phyloP scores from a whole-genome alignment of 2,113 vertebrate species.

The Sylvilagus bachmani region DNA sequence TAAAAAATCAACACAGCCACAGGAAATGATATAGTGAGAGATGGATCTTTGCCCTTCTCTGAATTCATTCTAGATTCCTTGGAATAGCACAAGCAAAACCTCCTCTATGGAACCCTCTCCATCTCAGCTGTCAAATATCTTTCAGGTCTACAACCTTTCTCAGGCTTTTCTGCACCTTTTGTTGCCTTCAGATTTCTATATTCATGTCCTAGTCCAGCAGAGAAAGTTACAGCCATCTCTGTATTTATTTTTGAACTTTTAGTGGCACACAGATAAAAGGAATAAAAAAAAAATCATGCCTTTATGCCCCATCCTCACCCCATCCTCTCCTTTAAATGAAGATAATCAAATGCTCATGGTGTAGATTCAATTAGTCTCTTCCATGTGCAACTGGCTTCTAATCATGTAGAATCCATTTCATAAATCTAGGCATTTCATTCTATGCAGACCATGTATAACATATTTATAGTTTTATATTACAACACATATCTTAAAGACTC shows the following conservation, averaged over 20 bases:
- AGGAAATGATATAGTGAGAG: neutral
- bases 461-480: constrained; percentile 68
- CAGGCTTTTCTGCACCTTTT: neutral
- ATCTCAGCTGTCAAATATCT: neutral
- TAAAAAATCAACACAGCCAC: neutral
- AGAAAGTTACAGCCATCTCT: neutral
- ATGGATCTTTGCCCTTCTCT: too few relatives aligned
- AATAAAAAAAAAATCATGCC: neutral
- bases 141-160: neutral
- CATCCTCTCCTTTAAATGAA: neutral
- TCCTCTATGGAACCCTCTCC: neutral
- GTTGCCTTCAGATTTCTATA: neutral
- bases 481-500: constrained; percentile 53
- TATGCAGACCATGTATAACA: constrained; percentile 26
- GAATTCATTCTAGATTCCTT: neutral
- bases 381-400: neutral
- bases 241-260: neutral
- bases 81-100: neutral
- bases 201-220: neutral
- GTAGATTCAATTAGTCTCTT: constrained; percentile 41
- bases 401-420: constrained; percentile 24
- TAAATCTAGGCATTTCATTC: constrained; percentile 24
- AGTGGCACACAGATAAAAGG: neutral
- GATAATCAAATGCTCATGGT: neutral
- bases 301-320: neutral